These are phyloP conservation scores for Copidosoma aretas DNA, from an alignment of 2,888 invertebrate genomes.

Conservation along the genomic window DNA sequence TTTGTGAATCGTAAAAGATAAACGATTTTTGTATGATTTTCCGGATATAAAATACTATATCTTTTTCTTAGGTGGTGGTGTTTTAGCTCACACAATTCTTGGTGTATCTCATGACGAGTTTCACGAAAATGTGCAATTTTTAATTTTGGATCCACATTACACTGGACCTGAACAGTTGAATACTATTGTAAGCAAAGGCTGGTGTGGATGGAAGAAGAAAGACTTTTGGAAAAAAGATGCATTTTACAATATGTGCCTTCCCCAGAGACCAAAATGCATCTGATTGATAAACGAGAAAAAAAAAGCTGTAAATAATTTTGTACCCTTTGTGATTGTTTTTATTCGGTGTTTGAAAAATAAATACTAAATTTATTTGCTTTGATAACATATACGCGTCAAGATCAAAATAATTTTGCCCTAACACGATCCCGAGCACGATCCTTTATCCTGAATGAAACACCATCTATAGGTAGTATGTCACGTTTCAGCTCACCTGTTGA, in stretches of 20 bases:
- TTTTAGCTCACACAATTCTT: slow-evolving; percentile 95
- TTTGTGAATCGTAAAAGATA: slow-evolving; percentile 6
- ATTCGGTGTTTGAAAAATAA: slow-evolving; percentile 16
- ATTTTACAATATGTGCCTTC: slow-evolving; percentile 97
- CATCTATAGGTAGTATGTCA: too few species aligned
- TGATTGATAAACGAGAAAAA: slow-evolving; percentile 10
- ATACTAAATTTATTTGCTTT: slow-evolving; percentile 1
- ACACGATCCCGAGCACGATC: too few species aligned
- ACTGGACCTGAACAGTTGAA: slow-evolving; percentile 85
- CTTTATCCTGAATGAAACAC: too few species aligned
- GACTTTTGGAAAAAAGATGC: slow-evolving; percentile 95
- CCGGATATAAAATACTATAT: too few species aligned
- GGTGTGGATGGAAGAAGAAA: slow-evolving; percentile 96
- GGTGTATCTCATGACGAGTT: slow-evolving; percentile 87
- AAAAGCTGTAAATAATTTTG: slow-evolving; percentile 1
- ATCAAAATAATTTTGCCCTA: too few species aligned
- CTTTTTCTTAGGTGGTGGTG: slow-evolving; percentile 81
- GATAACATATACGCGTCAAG: too few species aligned
- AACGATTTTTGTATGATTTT: neutral
- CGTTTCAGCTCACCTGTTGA: too few species aligned
- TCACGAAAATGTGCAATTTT: slow-evolving; percentile 83
- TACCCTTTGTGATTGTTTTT: slow-evolving; percentile 25
- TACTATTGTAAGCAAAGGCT: slow-evolving; percentile 81
- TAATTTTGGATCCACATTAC: slow-evolving; percentile 99
- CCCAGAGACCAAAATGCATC: slow-evolving; percentile 69